These are phyloP conservation scores for Columba guinea DNA, from an alignment of 2,797 vertebrate species.

Conservation along the genomic window DNA sequence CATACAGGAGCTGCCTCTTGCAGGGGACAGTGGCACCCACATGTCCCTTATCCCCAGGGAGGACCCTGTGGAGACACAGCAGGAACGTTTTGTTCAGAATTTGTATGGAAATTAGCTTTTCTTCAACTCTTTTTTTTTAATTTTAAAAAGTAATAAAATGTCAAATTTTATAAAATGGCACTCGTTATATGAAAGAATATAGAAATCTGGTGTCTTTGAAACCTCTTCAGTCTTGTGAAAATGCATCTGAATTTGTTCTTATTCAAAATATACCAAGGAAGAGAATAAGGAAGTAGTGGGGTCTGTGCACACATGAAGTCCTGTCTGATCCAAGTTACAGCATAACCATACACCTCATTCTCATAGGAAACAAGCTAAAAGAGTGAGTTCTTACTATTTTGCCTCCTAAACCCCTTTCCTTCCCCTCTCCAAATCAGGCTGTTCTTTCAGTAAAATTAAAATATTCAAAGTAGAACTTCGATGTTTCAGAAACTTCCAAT, in stretches of 20 bases:
- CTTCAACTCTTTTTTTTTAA: neutral
- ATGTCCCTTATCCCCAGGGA: neutral
- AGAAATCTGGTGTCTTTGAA: neutral
- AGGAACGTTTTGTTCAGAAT: neutral
- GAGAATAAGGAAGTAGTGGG: neutral
- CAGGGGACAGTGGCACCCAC: neutral
- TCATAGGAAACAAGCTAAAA: neutral
- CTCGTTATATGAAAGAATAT: neutral
- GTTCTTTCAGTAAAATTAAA: neutral
- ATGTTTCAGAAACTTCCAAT: neutral
- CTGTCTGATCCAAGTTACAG: neutral
- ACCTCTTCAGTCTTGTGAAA: neutral
- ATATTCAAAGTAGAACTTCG: neutral
- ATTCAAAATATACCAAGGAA: neutral
- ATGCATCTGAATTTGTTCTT: neutral
- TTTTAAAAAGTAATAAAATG: neutral
- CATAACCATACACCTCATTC: neutral
- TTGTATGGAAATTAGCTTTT: neutral
- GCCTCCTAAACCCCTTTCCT: neutral
- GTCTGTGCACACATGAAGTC: neutral
- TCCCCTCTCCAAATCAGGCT: neutral
- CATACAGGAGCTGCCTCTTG: neutral
- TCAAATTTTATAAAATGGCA: neutral
- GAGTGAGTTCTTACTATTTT: neutral
- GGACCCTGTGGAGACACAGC: rapidly evolving